phyloP scores from a whole-genome alignment of 2,888 invertebrate genomes.

The Brachylomia viminalis region DNA sequence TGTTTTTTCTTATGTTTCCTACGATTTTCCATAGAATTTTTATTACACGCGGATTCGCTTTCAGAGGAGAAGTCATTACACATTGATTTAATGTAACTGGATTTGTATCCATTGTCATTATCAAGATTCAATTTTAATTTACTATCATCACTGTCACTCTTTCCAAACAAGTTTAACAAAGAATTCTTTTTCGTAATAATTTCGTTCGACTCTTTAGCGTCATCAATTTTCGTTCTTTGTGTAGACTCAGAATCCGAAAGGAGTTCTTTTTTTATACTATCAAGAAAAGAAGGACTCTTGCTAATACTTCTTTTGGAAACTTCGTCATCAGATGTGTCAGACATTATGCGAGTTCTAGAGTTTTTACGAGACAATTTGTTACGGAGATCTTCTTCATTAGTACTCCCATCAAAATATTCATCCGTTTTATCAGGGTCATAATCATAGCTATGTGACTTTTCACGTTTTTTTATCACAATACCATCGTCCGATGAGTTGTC shows the following conservation, averaged over 20 bases:
- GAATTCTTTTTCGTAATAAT: conserved; percentile 83
- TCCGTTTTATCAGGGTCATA: conserved; percentile 87
- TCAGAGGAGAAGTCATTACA: conserved; percentile 87
- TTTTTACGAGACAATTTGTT: conserved; percentile 92
- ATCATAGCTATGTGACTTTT: conserved; percentile 87
- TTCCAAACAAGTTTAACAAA: conserved; percentile 85
- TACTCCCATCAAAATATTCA: conserved; percentile 86
- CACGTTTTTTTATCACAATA: conserved; percentile 83
- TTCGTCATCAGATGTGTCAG: conserved; percentile 95
- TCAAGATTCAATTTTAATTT: conserved; percentile 83
- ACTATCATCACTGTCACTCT: conserved; percentile 87
- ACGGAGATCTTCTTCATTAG: conserved; percentile 88
- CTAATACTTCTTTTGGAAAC: conserved; percentile 88
- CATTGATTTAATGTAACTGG: conserved; percentile 76
- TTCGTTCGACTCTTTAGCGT: conserved; percentile 73
- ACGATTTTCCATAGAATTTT: conserved; percentile 89
- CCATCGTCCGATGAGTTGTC: conserved; percentile 91
- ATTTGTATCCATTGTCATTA: conserved; percentile 81
- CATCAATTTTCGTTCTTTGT: conserved; percentile 74
- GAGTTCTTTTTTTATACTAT: conserved; percentile 90
- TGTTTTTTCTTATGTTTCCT: conserved; percentile 97
- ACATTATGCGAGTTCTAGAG: conserved; percentile 93
- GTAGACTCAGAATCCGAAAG: conserved; percentile 86
- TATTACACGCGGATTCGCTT: conserved; percentile 85
- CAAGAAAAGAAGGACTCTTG: conserved; percentile 80